Conservation (phyloP, 1,140 invertebrate genomes). For the Bathynomus jamesi region DNA sequence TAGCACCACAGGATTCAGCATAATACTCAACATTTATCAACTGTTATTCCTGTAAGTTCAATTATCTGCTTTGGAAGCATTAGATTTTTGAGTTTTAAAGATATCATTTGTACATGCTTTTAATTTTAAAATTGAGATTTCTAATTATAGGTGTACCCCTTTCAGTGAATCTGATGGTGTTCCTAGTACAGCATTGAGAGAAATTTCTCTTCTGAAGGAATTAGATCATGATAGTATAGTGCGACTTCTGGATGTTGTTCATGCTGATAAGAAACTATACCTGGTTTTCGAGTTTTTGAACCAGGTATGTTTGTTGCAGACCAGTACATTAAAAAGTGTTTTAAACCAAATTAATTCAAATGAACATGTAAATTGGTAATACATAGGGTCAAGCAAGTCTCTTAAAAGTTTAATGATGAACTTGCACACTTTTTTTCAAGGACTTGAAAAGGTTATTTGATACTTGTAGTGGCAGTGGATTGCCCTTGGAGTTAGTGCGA, state of each 20-base stretch:
- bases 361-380: too few species aligned
- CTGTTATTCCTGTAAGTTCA: too few species aligned
- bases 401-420: too few species aligned
- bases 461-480: conserved; percentile 37
- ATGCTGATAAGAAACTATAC: conserved; percentile 67
- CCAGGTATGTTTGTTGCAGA: conserved; percentile 42
- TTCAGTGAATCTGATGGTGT: conserved; percentile 82
- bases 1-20: neutral
- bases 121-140: too few species aligned
- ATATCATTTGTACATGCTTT: too few species aligned
- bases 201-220: conserved; percentile 87
- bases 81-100: too few species aligned
- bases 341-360: too few species aligned
- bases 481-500: conserved; percentile 19
- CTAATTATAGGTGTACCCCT: too few species aligned
- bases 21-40: neutral
- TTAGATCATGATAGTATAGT: conserved; percentile 82
- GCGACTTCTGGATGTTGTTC: conserved; percentile 74
- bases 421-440: too few species aligned
- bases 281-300: conserved; percentile 91
- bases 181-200: conserved; percentile 85
- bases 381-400: too few species aligned
- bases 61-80: too few species aligned
- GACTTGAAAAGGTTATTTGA: conserved; percentile 40
- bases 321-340: too few species aligned